Conservation (phyloP, 1,140 invertebrate genomes). For the Philopotamus ludificatus region DNA sequence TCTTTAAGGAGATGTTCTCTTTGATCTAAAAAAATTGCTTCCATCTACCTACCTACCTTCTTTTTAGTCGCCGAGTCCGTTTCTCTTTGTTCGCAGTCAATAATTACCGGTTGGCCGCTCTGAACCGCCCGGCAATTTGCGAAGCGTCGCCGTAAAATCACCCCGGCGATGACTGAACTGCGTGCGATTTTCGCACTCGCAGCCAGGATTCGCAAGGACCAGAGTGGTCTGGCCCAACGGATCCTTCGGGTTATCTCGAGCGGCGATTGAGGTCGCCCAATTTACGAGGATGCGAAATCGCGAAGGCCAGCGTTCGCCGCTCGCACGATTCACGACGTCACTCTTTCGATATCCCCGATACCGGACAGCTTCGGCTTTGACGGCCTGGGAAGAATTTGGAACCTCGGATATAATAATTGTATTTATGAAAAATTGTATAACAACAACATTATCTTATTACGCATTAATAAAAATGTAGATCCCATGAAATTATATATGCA, state of each 20-base stretch:
- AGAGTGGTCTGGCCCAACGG: not conserved
- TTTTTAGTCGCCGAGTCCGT: not conserved
- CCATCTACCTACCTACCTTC: not conserved
- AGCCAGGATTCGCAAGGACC: not conserved
- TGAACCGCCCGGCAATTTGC: constrained; percentile 21
- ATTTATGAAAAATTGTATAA: no score
- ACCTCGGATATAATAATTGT: not conserved
- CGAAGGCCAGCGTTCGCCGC: not conserved
- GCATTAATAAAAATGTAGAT: no score
- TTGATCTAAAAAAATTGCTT: constrained; percentile 5
- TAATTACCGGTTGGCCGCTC: constrained; percentile 15
- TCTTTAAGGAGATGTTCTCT: not conserved
- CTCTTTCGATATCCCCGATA: constrained; percentile 4
- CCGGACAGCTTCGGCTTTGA: constrained; percentile 2
- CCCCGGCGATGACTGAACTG: not conserved
- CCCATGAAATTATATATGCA: no score
- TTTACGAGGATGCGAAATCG: constrained; percentile 28
- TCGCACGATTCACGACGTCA: constrained; percentile 9
- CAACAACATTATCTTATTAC: no score
- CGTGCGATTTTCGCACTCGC: constrained; percentile 1
- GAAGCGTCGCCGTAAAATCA: constrained; percentile 13
- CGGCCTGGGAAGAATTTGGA: not conserved
- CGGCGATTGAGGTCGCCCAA: constrained; percentile 26
- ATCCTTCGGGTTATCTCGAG: constrained; percentile 16
- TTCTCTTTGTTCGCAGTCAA: constrained; percentile 10